A percentile compares a stretch with the other conserved stretches of the same genome.
These are phyloP conservation scores for Aix galericulata DNA, from an alignment of 2,113 vertebrate genomes.

Conservation along the genomic window DNA sequence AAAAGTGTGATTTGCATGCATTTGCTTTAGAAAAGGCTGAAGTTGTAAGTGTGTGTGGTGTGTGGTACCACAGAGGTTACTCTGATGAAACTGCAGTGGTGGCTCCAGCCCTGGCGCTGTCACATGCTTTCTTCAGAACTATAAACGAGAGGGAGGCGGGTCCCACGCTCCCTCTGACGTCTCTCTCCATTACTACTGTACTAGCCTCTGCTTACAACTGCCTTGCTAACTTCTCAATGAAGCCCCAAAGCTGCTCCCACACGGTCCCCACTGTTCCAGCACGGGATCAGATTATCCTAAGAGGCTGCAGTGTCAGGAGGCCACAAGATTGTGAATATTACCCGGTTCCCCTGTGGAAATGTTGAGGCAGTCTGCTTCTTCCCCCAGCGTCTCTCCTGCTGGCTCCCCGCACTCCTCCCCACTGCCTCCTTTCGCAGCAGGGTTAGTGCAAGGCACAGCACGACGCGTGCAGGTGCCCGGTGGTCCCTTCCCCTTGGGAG, in stretches of 20 bases:
- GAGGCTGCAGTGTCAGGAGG: conserved; percentile 38
- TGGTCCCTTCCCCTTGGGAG: not conserved
- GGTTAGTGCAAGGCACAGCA: not conserved
- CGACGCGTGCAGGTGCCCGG: not conserved
- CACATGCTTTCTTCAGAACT: conserved; percentile 71
- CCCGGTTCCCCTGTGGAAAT: conserved; percentile 38
- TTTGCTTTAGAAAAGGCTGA: conserved; percentile 40
- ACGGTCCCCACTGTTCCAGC: not conserved
- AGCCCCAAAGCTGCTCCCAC: conserved; percentile 25
- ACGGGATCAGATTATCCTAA: not conserved
- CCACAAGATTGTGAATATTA: not conserved
- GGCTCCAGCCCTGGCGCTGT: conserved; percentile 69
- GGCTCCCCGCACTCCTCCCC: not conserved
- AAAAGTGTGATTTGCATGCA: conserved; percentile 22
- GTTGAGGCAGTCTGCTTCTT: conserved; percentile 14
- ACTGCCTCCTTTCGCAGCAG: not conserved
- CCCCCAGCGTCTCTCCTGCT: not conserved
- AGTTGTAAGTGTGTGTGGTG: conserved; percentile 50
- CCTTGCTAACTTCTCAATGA: conserved; percentile 51
- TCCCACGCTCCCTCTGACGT: conserved; percentile 52
- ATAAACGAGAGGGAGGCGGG: conserved; percentile 67
- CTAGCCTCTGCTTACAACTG: conserved; percentile 63
- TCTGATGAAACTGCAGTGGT: conserved; percentile 78
- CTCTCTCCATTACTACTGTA: conserved; percentile 66
- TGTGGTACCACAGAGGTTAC: no score